Conservation (phyloP, 2,888 invertebrate genomes). For the Fragum whitleyi region DNA sequence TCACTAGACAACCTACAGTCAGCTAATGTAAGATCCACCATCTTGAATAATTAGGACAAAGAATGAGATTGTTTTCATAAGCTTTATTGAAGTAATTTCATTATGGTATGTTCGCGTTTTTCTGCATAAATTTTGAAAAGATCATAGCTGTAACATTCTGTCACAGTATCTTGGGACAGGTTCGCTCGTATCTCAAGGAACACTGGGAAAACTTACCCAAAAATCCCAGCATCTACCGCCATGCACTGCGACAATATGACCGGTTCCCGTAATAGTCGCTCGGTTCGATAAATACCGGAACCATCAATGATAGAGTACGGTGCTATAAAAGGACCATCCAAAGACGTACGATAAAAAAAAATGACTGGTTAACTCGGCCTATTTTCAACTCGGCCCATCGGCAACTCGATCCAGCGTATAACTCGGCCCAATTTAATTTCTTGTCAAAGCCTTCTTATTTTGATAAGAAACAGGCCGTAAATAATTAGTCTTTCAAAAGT, state of each 20-base stretch:
- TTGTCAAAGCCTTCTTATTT: too few species aligned
- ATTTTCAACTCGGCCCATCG: too few species aligned
- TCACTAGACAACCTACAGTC: too few species aligned
- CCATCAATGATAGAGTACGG: neutral
- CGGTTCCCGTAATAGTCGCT: neutral
- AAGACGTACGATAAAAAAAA: neutral
- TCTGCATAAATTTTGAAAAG: neutral
- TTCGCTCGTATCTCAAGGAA: slow-evolving; percentile 77
- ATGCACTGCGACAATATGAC: slow-evolving; percentile 80
- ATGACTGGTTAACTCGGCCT: too few species aligned
- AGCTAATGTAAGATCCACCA: slow-evolving; percentile 15
- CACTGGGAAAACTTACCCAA: slow-evolving; percentile 86
- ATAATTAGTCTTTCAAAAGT: too few species aligned
- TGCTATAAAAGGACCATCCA: neutral
- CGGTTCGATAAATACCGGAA: neutral
- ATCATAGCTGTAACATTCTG: neutral
- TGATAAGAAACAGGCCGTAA: too few species aligned
- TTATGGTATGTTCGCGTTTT: neutral
- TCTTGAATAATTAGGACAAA: slow-evolving; percentile 32
- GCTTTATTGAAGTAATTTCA: neutral
- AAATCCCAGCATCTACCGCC: slow-evolving; percentile 84
- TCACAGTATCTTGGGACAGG: slow-evolving; percentile 25
- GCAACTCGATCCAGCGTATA: too few species aligned
- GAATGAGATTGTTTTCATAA: neutral
- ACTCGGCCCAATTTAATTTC: too few species aligned